Evolutionary conservation across 1,140 invertebrate genomes (phyloP), one percentile per base, ranked within the genome.

Genomic region (Lordiphosa mommai): DNA sequence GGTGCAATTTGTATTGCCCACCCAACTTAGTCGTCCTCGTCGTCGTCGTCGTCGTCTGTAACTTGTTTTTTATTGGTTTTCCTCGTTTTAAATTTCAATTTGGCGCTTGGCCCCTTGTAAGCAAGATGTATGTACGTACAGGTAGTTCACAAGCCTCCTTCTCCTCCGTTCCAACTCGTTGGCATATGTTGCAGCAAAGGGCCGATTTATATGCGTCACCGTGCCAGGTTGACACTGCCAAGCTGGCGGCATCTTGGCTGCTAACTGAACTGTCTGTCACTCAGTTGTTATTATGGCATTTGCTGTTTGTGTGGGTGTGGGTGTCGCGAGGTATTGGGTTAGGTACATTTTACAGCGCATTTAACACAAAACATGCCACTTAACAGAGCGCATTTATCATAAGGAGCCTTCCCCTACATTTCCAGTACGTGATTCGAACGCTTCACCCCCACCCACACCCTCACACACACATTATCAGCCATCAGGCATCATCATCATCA

Each of bases 71-170:
- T 82, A 82, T 82, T 82, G 77, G 76, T 82, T 84, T 76, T 47
- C 30, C 48, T 41, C 77, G 77, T 82, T 82, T 82, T 82, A 82
- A 82, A 82, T 82, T 82, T 82, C 76, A 82, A 82, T 82, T 82
- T 82, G 77, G 77, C 53, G 56, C 34, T 80, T 53, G 58, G 46
- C 32, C 30, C 32, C 52, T 51, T 74, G 76, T 82, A 80, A 82
- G 76, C 70, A 73, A 80, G 70, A 82, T 67, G 61, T 72, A 71
- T 74, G 66, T 60, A 70, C 74, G 12, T 1, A 12, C 44, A 33
- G 14, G 10, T 57, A 20, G 10, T 10, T 16, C 44, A 4, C n/a
- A n/a, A n/a, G n/a, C n/a, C n/a, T n/a, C n/a, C n/a, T n/a, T n/a
- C n/a, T n/a, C n/a, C n/a, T n/a, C n/a, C n/a, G n/a, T n/a, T n/a